Evolutionary conservation across 2,888 invertebrate species (phyloP), one percentile per base, ranked within the genome.

Genomic region (Lottia scabra): DNA sequence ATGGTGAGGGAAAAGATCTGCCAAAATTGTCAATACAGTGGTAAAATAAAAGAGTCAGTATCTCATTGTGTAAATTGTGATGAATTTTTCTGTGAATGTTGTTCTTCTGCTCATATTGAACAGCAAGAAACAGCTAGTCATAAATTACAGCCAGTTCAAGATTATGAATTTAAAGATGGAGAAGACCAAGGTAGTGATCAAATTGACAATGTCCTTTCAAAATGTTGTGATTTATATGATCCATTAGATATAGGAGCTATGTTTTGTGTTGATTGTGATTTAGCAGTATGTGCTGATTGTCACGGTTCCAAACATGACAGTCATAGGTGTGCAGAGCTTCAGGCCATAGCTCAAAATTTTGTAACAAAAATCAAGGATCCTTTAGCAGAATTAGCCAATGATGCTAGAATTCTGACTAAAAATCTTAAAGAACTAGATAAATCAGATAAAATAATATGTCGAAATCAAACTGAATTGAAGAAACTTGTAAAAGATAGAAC

Each of bases 191-290:
- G 62, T 23, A 70, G 75, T 0, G 72, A 71, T 19, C 76, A 77
- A 45, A 46, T 70, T 8, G 71, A 72, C 16, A 75, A 66, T 15
- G 78, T 80, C 5, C 75, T 85, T 46, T 77, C 78, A 10, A 75
- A 75, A 15, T 85, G 85, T 75, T 85, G 85, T 68, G 74, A 76
- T 19, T 76, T 75, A 63, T 85, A 84, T 63, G 85, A 85, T 70
- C 80, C 81, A 26, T 78, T 82, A n/a, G 84, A 85, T 70, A 83
- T 84, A 45, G 84, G 83, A 66, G 78, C 83, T 65, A 72, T 80
- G 71, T 84, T 81, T 70, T 85, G 85, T 75, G 83, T 85, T 27
- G 84, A 84, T 74, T 85, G 85, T 73, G 84, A 85, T 64, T 78
- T 77, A 65, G 78, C 81, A 0, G 74, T 83, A 12, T 85, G 85